Evolutionary conservation across 2,797 vertebrate genomes (phyloP).

Genomic region (Vireo griseus): DNA sequence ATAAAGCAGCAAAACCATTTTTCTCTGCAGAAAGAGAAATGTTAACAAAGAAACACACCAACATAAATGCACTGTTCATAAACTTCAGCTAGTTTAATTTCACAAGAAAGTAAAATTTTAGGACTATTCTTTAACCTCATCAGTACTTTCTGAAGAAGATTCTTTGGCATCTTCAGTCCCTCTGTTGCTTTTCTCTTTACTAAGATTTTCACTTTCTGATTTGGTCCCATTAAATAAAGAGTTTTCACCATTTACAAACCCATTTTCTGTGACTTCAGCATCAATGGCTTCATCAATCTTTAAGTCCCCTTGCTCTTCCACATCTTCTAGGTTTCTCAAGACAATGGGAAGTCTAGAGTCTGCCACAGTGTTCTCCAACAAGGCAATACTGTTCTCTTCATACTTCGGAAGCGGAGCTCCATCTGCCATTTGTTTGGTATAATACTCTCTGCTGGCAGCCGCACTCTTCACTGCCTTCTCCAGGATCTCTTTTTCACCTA

Average conservation of each 20-base stretch:
- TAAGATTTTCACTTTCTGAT: constrained; percentile 58
- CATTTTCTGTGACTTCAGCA: constrained; percentile 66
- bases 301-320: constrained; percentile 72
- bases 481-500: constrained; percentile 94
- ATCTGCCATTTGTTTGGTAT: constrained; percentile 80
- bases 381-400: constrained; percentile 85
- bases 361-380: constrained; percentile 82
- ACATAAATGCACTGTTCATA: constrained; percentile 59
- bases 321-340: constrained; percentile 83
- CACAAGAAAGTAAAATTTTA: constrained; percentile 46
- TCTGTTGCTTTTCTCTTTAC: constrained; percentile 67
- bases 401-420: constrained; percentile 81
- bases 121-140: constrained; percentile 57
- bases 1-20: constrained; percentile 81
- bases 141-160: constrained; percentile 64
- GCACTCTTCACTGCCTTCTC: constrained; percentile 84
- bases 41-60: constrained; percentile 71
- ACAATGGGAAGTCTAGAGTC: constrained; percentile 88
- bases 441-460: constrained; percentile 78
- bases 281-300: constrained; percentile 70
- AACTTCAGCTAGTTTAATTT: constrained; percentile 63
- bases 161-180: constrained; percentile 83
- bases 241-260: constrained; percentile 80
- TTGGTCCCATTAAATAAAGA: constrained; percentile 77
- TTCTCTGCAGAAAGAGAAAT: constrained; percentile 75